A percentile compares a stretch with the other conserved stretches of the same genome.
Conservation (phyloP, 2,888 invertebrate genomes). For the Labia minor region DNA sequence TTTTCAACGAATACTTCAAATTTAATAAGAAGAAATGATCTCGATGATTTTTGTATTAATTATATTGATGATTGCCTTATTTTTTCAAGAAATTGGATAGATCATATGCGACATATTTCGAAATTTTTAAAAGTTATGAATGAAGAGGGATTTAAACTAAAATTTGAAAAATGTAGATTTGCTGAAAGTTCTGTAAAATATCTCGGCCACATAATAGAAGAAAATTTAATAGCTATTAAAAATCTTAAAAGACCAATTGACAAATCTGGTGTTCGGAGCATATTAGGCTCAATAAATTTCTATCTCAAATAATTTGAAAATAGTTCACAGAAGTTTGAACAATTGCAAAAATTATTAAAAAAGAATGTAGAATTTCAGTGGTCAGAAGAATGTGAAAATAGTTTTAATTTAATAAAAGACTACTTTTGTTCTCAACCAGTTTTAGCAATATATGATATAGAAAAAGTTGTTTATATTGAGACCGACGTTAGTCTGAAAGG, state of each 20-base stretch:
- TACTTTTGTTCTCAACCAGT: not conserved
- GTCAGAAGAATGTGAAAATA: not conserved
- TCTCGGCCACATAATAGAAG: constrained; percentile 24
- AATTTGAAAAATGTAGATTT: too few species aligned
- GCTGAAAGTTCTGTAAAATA: constrained; percentile 25
- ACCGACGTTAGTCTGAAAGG: not conserved
- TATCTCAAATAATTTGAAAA: too few species aligned
- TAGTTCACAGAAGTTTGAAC: too few species aligned
- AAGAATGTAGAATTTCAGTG: not conserved
- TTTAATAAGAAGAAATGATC: constrained; percentile 26
- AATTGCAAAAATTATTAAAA: too few species aligned
- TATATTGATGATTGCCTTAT: constrained; percentile 29
- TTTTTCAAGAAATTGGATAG: constrained; percentile 27
- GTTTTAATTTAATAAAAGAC: not conserved
- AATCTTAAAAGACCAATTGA: too few species aligned
- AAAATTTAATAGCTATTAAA: constrained; percentile 21
- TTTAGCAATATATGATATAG: not conserved
- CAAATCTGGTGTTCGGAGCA: too few species aligned
- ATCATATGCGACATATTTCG: constrained; percentile 23
- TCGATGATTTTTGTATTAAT: constrained; percentile 26
- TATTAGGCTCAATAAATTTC: too few species aligned
- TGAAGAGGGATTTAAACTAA: constrained; percentile 28
- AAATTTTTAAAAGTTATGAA: constrained; percentile 23
- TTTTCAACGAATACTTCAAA: constrained; percentile 27
- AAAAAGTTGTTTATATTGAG: not conserved